Evolutionary conservation across 1,140 invertebrate genomes (phyloP).

Genomic region (Drosophila santomea): DNA sequence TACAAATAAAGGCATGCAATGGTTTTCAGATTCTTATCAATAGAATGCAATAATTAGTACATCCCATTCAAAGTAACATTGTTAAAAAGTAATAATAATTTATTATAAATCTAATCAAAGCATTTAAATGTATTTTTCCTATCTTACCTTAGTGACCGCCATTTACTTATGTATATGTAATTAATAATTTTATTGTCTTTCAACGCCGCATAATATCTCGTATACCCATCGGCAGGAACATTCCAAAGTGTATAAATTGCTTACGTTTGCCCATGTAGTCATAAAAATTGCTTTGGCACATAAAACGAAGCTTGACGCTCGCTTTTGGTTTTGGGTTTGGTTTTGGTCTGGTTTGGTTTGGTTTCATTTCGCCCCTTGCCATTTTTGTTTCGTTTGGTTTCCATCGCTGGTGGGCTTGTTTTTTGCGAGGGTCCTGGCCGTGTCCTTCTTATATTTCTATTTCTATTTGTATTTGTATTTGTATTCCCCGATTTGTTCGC

Average conservation of each 20-base stretch:
- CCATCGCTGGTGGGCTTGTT: constrained; percentile 25
- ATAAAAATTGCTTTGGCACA: constrained; percentile 72
- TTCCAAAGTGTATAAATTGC: constrained; percentile 58
- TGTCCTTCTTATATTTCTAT: constrained; percentile 45
- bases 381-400: constrained; percentile 21
- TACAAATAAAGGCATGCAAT: too few species aligned
- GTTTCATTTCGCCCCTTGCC: constrained; percentile 24
- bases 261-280: constrained; percentile 64
- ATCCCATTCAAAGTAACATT: too few species aligned
- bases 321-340: constrained; percentile 38
- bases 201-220: neutral
- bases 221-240: constrained; percentile 14
- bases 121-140: too few species aligned
- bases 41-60: too few species aligned
- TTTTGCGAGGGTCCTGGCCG: neutral
- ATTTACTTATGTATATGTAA: neutral
- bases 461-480: constrained; percentile 46
- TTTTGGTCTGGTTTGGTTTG: constrained; percentile 19
- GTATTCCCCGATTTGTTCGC: constrained; percentile 49
- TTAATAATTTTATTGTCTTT: neutral
- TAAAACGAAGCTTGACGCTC: constrained; percentile 66
- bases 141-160: too few species aligned
- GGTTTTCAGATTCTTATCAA: too few species aligned
- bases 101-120: too few species aligned
- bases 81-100: too few species aligned